Base-by-base conservation (phyloP, 1,140 invertebrate species). In the Chrysomallon squamiferum region DNA sequence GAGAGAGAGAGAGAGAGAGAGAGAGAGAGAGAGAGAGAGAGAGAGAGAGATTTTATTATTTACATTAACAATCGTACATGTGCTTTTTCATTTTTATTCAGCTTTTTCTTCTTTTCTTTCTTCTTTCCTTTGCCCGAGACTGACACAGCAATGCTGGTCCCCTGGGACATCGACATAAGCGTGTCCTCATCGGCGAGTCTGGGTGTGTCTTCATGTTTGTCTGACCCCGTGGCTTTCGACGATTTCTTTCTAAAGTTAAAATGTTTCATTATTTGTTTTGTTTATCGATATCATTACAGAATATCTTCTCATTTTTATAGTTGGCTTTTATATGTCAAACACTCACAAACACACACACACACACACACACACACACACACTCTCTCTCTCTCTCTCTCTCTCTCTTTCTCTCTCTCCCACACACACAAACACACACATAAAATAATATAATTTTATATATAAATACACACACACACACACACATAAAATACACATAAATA, bases 311-410 rank as follows among this genome's bases (percentile, higher is more conserved):
- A n/a, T n/a, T n/a, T n/a, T n/a, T n/a, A n/a, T n/a, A n/a, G n/a
- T n/a, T n/a, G n/a, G n/a, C n/a, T n/a, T n/a, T n/a, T n/a, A n/a
- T n/a, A n/a, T n/a, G 58, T n/a, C 11, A 13, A 4, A 62, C 18
- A 50, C n/a, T 30, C 29, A 50, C 20, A 65, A 20, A 61, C 45
- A 61, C 32, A 52, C 32, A 61, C 22, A 20, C 49, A 52, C 49
- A 43, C 49, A 60, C 45, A 52, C 45, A 66, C 49, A 54, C 57
- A 61, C 57, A 61, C 45, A 60, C 65, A 66, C 58, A 66, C 65
- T 50, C 58, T 50, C 58, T 49, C 35, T 7, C 15, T 7, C 35
- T 7, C 35, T 7, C 35, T 7, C 35, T 7, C 35, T 7, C 35
- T 7, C 35, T n/a, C 35, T 7, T 38, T 7, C 35, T 7, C 35